These are phyloP conservation scores for Paradoxurus hermaphroditus DNA, from an alignment of 2,113 vertebrate genomes.

Conservation along the genomic window DNA sequence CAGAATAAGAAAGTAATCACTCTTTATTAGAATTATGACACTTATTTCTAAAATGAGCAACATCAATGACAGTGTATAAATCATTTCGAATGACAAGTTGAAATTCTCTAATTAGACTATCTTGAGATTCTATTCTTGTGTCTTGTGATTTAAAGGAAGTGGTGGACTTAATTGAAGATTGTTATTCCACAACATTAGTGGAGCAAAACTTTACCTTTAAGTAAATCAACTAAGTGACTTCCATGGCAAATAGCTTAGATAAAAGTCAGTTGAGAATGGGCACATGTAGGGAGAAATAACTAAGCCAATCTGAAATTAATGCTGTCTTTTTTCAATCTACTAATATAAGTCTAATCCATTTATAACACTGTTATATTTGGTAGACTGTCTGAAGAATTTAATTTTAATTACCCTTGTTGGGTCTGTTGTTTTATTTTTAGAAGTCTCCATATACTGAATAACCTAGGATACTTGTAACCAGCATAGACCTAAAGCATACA, in stretches of 20 bases:
- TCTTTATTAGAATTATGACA: background rate
- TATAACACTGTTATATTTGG: background rate
- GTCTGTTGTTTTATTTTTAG: background rate
- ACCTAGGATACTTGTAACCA: background rate
- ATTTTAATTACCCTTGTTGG: background rate
- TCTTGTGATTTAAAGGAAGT: background rate
- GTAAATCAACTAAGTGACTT: background rate
- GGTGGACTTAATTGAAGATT: background rate
- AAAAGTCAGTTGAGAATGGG: background rate
- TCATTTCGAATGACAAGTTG: background rate
- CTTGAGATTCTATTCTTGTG: background rate
- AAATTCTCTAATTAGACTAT: background rate
- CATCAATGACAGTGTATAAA: background rate
- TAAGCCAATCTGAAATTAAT: background rate
- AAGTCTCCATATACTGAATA: background rate
- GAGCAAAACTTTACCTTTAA: conserved; percentile 19
- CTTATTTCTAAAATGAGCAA: conserved; percentile 16
- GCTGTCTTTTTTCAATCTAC: background rate
- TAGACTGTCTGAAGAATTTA: background rate
- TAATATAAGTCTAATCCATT: background rate
- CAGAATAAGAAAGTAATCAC: background rate
- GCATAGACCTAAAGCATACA: background rate
- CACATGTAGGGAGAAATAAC: background rate
- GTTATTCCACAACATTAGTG: background rate
- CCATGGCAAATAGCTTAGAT: background rate